Evolutionary conservation across 2,888 invertebrate genomes (phyloP), one percentile per base, ranked within the genome.

Genomic region (Andrena chrysosceles): DNA sequence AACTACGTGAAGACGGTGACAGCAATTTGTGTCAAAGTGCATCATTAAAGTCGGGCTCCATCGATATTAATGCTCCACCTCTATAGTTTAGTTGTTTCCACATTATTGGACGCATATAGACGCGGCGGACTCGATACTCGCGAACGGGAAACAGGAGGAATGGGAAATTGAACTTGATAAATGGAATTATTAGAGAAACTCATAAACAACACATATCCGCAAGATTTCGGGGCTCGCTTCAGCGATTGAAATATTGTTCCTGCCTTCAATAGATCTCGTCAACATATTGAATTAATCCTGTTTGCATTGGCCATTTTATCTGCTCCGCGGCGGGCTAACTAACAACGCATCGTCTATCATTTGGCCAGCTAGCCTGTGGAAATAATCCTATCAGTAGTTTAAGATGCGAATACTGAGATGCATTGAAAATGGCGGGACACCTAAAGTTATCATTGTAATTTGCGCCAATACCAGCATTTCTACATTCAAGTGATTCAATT

Each of bases 151-250:
- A 59, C 31, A 66, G 10, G 26, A 42, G 77, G 79, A 64, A 87
- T 77, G 85, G 84, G 85, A 75, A 90, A 90, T 90, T 88, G 87
- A 87, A 87, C 82, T 79, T 73, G 67, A 80, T 77, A 86, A 91
- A 90, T 89, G 87, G 77, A 81, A 89, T 86, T 85, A 89, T 84
- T 90, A 83, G 77, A 70, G 77, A 75, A 70, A 78, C 42, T 69
- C 74, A 31, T 87, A 89, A 89, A 89, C 87, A 88, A 87, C 86
- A 16, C 42, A 10, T 26, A 29, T 52, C 64, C 29, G 48, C 20
- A 49, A 49, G n/a, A 52, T 67, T 67, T 67, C 31, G 52, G 52
- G 16, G 31, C 10, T 31, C 66, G 49, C 16, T 48, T 23, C 10
- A n/a, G 7, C 48, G 26, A 48, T 10, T 64, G 42, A 29, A 7